Base-by-base conservation (phyloP, 2,797 vertebrate species). In the Nyctibius grandis region DNA sequence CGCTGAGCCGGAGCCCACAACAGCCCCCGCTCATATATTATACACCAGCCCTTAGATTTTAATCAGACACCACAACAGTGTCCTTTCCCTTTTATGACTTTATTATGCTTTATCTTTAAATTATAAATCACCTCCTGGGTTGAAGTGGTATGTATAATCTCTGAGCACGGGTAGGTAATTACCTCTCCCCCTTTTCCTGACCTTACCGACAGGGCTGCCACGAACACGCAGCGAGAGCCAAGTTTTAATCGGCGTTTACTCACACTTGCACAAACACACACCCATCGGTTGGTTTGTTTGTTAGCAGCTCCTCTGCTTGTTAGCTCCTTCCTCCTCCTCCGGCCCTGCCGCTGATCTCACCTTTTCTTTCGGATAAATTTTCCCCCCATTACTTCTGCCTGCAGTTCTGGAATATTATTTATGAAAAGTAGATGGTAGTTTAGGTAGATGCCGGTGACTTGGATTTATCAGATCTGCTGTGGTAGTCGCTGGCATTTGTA, bases 91-190 rank as follows among this genome's bases (percentile, higher is more conserved):
- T 97, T 97, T 94, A 97, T 97, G 97, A 97, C 97, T 97, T 97
- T 97, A 98, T 98, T 97, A 96, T 80, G 97, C 95, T 97, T 98
- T 97, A 97, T 98, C 97, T 97, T 97, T 96, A 98, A 97, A 98
- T 98, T 98, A 98, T 98, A 98, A 97, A 98, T 98, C 98, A 98
- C 97, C 96, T 97, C 96, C 91, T 45, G 95, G 94, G 75, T 84
- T 94, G 96, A 96, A 97, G 93, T 77, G 90, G 90, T 93, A 95
- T 61, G 95, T 86, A 57, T 91, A 94, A 96, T 97, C 97, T 97
- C 94, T 82, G 96, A 97, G 96, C 94, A 23, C 68, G 93, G 75
- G 82, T 77, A 79, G 96, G 96, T 93, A 97, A 98, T 97, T 97
- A 96, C 95, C 92, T 96, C 93, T 92, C 95, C 94, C 95, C 85